phyloP scores from a whole-genome alignment of 2,888 invertebrate genomes.

The Boloria selene region DNA sequence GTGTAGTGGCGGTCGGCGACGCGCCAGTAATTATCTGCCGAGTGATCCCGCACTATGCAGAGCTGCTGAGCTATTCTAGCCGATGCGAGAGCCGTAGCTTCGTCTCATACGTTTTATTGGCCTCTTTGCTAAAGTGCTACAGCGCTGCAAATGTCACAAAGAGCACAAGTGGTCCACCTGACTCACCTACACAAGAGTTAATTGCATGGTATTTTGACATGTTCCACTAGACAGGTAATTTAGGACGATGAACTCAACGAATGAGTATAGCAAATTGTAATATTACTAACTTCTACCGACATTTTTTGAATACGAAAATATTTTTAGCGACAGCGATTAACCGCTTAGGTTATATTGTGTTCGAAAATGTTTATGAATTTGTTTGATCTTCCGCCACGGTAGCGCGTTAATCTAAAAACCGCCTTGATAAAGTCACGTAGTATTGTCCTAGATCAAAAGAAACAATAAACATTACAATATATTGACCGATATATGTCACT shows the following conservation, averaged over 20 bases:
- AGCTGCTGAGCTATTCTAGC: conserved; percentile 43
- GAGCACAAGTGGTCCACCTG: conserved; percentile 38
- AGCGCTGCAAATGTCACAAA: conserved; percentile 31
- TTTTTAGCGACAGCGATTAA: conserved; percentile 53
- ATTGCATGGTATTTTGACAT: conserved; percentile 68
- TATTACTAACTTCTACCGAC: conserved; percentile 38
- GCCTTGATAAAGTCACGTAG: conserved; percentile 61
- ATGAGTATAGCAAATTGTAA: conserved; percentile 35
- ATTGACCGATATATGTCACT: conserved; percentile 66
- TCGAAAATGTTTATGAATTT: conserved; percentile 57
- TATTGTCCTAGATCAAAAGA: conserved; percentile 71
- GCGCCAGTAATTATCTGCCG: conserved; percentile 66
- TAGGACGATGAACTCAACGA: conserved; percentile 53
- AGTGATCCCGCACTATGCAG: conserved; percentile 50
- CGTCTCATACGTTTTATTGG: conserved; percentile 27
- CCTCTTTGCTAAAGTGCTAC: conserved; percentile 28
- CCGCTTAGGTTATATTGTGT: conserved; percentile 50
- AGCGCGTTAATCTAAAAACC: conserved; percentile 62
- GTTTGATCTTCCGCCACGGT: conserved; percentile 65
- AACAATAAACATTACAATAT: conserved; percentile 72
- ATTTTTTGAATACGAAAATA: conserved; percentile 47
- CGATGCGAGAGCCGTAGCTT: conserved; percentile 36
- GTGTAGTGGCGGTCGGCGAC: conserved; percentile 52
- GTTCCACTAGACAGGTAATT: conserved; percentile 58
- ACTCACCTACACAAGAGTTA: conserved; percentile 57